These are phyloP conservation scores for Platycercus adscitus DNA, from an alignment of 2,113 vertebrate species.

Conservation along the genomic window DNA sequence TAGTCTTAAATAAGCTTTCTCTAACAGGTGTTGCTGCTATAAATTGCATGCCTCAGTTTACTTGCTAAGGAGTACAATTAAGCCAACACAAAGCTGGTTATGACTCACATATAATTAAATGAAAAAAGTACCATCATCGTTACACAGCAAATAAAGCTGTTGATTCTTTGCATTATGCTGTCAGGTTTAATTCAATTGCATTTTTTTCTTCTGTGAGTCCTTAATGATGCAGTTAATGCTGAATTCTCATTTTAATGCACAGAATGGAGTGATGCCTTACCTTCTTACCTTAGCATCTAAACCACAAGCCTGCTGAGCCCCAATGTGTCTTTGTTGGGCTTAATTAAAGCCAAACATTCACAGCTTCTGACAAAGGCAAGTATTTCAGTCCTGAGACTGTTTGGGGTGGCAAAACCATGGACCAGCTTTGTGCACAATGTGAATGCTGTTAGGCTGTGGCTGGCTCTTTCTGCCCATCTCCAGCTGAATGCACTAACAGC, in stretches of 20 bases:
- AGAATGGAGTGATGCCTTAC: slow-evolving; percentile 46
- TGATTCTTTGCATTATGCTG: slow-evolving; percentile 72
- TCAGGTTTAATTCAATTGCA: slow-evolving; percentile 56
- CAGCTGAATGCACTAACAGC: background rate
- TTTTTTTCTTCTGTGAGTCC: slow-evolving; percentile 57
- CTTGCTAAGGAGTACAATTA: slow-evolving; percentile 59
- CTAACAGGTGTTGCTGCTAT: slow-evolving; percentile 46
- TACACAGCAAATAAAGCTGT: slow-evolving; percentile 75
- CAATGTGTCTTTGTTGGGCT: slow-evolving; percentile 37
- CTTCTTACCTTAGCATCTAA: slow-evolving; percentile 56
- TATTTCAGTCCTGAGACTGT: slow-evolving; percentile 20
- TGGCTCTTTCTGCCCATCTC: background rate
- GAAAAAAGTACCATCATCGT: slow-evolving; percentile 68
- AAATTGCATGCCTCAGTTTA: slow-evolving; percentile 64
- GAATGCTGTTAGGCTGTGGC: background rate
- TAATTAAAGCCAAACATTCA: slow-evolving; percentile 69
- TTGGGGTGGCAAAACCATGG: background rate
- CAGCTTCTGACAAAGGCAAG: slow-evolving; percentile 6
- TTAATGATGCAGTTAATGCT: slow-evolving; percentile 63
- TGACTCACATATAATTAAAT: slow-evolving; percentile 67
- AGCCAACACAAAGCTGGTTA: slow-evolving; percentile 49
- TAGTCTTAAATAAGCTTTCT: slow-evolving; percentile 50
- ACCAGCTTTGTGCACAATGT: background rate
- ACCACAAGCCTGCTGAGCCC: slow-evolving; percentile 53
- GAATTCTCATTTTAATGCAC: slow-evolving; percentile 64